phyloP scores from a whole-genome alignment of 2,797 vertebrate genomes.

The Hapalemur alaotrensis region DNA sequence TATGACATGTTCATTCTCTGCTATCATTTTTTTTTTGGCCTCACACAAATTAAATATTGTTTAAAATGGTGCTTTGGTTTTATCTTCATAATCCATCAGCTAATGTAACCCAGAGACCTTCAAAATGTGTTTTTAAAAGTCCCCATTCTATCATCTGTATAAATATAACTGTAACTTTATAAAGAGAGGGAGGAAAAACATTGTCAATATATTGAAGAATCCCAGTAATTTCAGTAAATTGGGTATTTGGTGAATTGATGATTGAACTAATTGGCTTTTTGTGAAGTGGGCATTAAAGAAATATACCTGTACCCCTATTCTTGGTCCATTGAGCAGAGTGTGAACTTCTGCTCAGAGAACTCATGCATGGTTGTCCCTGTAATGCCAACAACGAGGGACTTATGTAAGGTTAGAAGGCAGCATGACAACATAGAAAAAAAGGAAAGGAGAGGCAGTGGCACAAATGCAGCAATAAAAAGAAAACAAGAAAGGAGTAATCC shows the following conservation, averaged over 20 bases:
- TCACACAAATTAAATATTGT: neutral
- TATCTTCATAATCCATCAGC: neutral
- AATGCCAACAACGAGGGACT: accelerated
- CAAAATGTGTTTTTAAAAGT: neutral
- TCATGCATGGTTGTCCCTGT: accelerated
- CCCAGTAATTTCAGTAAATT: neutral
- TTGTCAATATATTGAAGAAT: neutral
- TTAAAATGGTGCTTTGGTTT: neutral
- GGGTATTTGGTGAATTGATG: neutral
- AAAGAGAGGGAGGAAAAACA: neutral
- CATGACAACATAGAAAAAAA: neutral
- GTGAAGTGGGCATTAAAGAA: neutral
- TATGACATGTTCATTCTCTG: neutral
- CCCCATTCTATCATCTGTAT: neutral
- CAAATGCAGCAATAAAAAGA: accelerated
- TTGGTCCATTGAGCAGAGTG: neutral
- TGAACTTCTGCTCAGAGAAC: neutral
- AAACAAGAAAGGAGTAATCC: neutral
- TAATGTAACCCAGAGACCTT: neutral
- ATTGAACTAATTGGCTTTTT: neutral
- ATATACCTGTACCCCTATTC: neutral
- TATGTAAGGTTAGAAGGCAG: neutral
- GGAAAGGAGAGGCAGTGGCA: neutral
- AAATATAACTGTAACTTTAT: neutral
- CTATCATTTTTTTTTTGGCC: neutral